These are phyloP conservation scores for Ibidorhyncha struthersii DNA, from an alignment of 2,113 vertebrate species.

Conservation along the genomic window DNA sequence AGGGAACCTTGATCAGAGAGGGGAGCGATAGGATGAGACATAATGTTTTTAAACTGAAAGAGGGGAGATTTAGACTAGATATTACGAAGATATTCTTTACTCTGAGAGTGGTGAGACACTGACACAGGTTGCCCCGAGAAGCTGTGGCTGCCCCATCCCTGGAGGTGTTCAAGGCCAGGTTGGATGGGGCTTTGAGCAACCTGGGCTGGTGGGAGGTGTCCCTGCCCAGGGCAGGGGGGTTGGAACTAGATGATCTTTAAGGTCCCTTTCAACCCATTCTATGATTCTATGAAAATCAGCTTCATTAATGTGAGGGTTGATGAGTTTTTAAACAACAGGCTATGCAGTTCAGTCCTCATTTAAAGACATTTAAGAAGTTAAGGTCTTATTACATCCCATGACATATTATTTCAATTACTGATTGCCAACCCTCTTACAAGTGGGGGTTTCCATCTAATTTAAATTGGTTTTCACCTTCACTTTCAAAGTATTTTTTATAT, in stretches of 20 bases:
- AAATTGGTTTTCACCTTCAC: not conserved
- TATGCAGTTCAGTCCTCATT: not conserved
- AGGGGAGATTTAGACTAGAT: not conserved
- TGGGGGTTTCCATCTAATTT: not conserved
- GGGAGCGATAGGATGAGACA: rapidly evolving
- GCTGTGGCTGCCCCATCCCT: rapidly evolving
- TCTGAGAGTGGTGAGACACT: rapidly evolving
- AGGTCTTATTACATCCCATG: not conserved
- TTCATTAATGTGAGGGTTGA: not conserved
- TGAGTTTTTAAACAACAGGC: not conserved
- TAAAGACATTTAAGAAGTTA: not conserved
- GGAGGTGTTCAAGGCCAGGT: not conserved
- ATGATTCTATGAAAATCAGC: not conserved
- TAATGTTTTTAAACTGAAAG: not conserved
- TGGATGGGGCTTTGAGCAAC: not conserved
- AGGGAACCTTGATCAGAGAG: not conserved
- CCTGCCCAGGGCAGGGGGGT: not conserved
- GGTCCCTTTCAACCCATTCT: not conserved
- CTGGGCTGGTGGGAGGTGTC: not conserved
- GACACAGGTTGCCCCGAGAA: not conserved
- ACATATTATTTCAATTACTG: not conserved
- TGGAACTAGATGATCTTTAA: not conserved
- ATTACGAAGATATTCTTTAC: not conserved
- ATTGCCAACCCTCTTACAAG: not conserved
- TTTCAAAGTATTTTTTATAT: not conserved